Evolutionary conservation across 2,888 invertebrate genomes (phyloP).

Genomic region (Macroteleia sp.): DNA sequence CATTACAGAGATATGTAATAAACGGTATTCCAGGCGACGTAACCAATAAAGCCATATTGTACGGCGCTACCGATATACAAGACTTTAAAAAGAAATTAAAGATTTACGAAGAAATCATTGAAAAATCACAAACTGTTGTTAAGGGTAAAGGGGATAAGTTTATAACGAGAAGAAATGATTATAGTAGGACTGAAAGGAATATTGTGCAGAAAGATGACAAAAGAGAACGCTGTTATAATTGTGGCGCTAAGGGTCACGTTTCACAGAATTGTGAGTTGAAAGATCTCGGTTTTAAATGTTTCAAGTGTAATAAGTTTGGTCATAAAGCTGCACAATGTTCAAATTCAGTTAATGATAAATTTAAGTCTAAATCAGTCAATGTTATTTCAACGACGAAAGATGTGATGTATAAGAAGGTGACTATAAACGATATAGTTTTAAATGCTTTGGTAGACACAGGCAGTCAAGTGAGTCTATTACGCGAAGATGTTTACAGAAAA

Average conservation of each 20-base stretch:
- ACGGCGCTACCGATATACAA: background rate
- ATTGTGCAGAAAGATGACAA: background rate
- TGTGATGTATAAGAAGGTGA: conserved; percentile 9
- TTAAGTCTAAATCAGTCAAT: no score
- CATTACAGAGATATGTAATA: conserved; percentile 36
- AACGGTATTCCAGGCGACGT: conserved; percentile 1
- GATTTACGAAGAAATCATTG: conserved; percentile 6
- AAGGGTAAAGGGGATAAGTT: background rate
- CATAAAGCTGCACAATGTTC: no score
- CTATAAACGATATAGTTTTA: background rate
- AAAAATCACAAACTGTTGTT: no score
- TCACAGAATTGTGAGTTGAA: no score
- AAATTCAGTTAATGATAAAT: no score
- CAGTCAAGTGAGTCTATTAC: conserved; percentile 15
- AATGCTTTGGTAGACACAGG: conserved; percentile 11
- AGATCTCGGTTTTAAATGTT: no score
- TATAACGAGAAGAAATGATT: background rate
- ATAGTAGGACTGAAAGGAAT: background rate
- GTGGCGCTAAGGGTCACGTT: no score
- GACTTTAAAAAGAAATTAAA: conserved; percentile 15
- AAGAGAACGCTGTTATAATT: no score
- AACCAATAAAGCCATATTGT: conserved; percentile 1
- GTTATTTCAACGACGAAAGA: no score
- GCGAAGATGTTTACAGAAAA: conserved; percentile 2
- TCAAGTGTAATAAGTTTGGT: no score